Evolutionary conservation across 2,888 invertebrate species (phyloP).

Genomic region (Dynastes grantii): DNA sequence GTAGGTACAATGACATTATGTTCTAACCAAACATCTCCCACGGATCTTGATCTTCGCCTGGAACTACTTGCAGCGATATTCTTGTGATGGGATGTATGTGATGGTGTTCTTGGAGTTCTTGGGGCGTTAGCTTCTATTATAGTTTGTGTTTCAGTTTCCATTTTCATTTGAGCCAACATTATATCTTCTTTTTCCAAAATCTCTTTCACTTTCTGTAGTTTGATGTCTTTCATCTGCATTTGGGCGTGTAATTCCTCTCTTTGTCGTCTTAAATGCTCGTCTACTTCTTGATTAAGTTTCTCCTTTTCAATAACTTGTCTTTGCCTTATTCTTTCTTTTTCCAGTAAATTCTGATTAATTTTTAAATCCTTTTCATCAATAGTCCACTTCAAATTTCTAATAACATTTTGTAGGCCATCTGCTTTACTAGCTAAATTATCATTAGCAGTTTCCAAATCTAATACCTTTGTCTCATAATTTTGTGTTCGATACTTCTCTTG

Average conservation of each 20-base stretch:
- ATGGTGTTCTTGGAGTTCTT: constrained; percentile 42
- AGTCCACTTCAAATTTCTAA: constrained; percentile 60
- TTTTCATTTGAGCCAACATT: constrained; percentile 60
- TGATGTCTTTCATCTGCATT: constrained; percentile 77
- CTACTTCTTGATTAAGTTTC: constrained; percentile 81
- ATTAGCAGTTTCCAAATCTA: constrained; percentile 78
- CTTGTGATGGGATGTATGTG: constrained; percentile 13
- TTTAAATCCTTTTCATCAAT: constrained; percentile 78
- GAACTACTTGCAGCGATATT: constrained; percentile 72
- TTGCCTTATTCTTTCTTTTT: constrained; percentile 79
- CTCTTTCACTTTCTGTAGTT: constrained; percentile 75
- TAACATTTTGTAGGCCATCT: constrained; percentile 73
- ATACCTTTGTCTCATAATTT: constrained; percentile 79
- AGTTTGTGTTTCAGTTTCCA: constrained; percentile 48
- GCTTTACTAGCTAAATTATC: constrained; percentile 77
- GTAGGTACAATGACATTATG: constrained; percentile 87
- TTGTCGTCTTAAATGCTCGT: constrained; percentile 75
- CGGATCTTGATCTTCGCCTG: constrained; percentile 84
- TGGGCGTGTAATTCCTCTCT: constrained; percentile 72
- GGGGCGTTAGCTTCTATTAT: background rate
- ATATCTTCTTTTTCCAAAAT: constrained; percentile 71
- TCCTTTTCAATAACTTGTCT: constrained; percentile 83
- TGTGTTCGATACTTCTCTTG: constrained; percentile 79
- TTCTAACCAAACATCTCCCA: constrained; percentile 88
- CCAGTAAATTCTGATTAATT: constrained; percentile 77